phyloP scores from a whole-genome alignment of 2,888 invertebrate species.

The Dynastes maya region DNA sequence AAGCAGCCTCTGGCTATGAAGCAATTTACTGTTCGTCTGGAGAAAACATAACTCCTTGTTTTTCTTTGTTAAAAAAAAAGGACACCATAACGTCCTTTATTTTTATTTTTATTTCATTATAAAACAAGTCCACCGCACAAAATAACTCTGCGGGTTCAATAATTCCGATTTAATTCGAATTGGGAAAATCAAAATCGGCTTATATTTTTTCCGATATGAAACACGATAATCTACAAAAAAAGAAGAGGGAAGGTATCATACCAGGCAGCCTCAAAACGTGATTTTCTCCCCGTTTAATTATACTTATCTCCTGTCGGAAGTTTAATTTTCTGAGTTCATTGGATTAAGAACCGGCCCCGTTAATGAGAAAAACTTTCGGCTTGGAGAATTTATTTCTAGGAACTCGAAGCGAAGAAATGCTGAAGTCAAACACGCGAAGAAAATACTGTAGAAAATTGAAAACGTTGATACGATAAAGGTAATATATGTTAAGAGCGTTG shows the following conservation, averaged over 20 bases:
- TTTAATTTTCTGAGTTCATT: constrained; percentile 6
- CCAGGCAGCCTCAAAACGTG: background rate
- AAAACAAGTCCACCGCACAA: no score
- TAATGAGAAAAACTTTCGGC: background rate
- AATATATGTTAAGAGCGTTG: constrained; percentile 17
- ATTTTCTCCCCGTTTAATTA: background rate
- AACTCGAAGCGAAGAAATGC: background rate
- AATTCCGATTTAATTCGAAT: no score
- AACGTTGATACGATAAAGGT: background rate
- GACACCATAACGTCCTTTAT: no score
- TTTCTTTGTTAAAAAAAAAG: no score
- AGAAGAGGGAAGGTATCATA: no score
- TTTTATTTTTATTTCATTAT: no score
- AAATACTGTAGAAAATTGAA: background rate
- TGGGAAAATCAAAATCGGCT: no score
- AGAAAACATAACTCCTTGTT: background rate
- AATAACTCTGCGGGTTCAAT: no score
- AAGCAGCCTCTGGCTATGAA: background rate
- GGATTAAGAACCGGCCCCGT: constrained; percentile 12
- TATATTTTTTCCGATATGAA: no score
- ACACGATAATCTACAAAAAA: no score
- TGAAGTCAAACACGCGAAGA: background rate
- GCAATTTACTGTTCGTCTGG: constrained; percentile 10
- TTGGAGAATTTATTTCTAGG: background rate
- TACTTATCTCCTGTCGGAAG: background rate